Evolutionary conservation across 1,140 invertebrate species (phyloP).

Genomic region (Drosophila funebris): DNA sequence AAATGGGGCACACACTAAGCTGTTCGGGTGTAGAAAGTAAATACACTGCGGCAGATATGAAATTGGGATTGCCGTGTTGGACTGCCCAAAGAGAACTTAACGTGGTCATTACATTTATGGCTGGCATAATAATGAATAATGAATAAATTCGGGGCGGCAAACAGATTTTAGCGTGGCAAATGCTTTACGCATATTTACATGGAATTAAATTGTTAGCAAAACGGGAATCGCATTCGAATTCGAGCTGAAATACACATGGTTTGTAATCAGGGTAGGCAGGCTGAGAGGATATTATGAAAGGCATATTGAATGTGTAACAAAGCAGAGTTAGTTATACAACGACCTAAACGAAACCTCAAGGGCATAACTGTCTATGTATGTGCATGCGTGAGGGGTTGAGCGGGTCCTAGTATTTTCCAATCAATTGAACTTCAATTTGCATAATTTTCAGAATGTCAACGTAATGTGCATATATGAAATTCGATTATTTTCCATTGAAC

Average conservation of each 20-base stretch:
- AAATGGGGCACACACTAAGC: background rate
- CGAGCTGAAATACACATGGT: conserved; percentile 52
- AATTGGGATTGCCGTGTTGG: conserved; percentile 6
- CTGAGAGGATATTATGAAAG: conserved; percentile 20
- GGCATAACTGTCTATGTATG: background rate
- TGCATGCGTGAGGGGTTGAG: conserved; percentile 19
- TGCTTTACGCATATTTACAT: conserved; percentile 57
- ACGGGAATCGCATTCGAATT: conserved; percentile 45
- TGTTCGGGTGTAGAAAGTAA: conserved; percentile 20
- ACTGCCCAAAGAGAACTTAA: conserved; percentile 47
- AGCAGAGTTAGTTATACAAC: conserved; percentile 33
- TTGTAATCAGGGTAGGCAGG: conserved; percentile 8
- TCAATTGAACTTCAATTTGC: conserved; percentile 82
- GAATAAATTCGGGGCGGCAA: conserved; percentile 50
- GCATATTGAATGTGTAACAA: conserved; percentile 62
- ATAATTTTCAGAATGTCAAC: conserved; percentile 78
- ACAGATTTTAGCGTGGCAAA: conserved; percentile 63
- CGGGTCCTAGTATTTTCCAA: conserved; percentile 71
- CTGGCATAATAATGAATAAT: conserved; percentile 57
- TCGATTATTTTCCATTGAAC: conserved; percentile 82
- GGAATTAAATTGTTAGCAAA: conserved; percentile 53
- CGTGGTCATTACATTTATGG: conserved; percentile 49
- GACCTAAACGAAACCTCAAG: conserved; percentile 11
- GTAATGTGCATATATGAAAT: conserved; percentile 76
- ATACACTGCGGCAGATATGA: conserved; percentile 5